Conservation (phyloP, 2,113 vertebrate species). For the Bolborhynchus lineola region DNA sequence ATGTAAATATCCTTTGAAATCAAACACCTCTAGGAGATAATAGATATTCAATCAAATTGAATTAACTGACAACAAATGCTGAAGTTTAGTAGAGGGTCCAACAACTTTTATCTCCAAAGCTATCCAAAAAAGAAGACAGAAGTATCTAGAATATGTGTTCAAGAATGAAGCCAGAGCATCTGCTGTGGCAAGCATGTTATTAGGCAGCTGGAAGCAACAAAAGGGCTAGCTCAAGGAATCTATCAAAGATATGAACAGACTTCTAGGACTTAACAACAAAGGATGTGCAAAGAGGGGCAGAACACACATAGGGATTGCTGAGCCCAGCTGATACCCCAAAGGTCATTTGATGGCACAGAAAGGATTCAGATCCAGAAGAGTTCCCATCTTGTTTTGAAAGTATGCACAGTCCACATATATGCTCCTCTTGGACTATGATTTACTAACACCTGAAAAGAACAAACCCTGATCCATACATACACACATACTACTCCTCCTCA, state of each 20-base stretch:
- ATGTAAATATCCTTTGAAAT: neutral
- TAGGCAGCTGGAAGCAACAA: neutral
- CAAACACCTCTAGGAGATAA: neutral
- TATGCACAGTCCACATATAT: neutral
- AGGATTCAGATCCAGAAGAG: neutral
- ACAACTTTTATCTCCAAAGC: neutral
- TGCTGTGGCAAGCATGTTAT: neutral
- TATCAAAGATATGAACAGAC: neutral
- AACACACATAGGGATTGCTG: neutral
- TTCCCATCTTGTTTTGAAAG: neutral
- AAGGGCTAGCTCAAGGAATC: neutral
- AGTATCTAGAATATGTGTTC: neutral
- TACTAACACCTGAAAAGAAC: neutral
- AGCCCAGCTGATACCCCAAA: neutral
- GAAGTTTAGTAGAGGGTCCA: neutral
- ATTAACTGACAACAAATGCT: neutral
- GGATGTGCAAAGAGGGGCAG: neutral
- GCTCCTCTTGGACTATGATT: neutral
- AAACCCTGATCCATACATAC: neutral
- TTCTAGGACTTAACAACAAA: neutral
- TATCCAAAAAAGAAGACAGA: neutral
- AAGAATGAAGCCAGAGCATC: neutral
- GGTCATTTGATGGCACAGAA: neutral
- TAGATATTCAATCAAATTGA: neutral
- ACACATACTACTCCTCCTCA: neutral